Conservation (phyloP, 2,888 invertebrate species). For the Trichogramma evanescens region DNA sequence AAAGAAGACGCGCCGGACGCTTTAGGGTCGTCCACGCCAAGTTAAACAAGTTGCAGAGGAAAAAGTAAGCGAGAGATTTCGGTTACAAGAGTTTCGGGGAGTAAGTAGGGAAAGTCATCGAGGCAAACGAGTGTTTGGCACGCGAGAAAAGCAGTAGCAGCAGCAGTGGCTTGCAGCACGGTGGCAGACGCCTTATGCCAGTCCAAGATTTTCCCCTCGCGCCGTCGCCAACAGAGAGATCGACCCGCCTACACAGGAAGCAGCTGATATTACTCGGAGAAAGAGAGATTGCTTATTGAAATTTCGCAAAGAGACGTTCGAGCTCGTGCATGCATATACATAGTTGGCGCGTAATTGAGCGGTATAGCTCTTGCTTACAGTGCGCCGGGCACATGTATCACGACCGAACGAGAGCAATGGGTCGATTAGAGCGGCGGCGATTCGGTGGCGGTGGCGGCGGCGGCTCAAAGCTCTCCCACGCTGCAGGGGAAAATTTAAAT, state of each 20-base stretch:
- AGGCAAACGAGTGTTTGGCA: conserved; percentile 31
- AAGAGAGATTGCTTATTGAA: conserved; percentile 29
- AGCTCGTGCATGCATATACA: not conserved
- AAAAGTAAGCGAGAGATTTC: not conserved
- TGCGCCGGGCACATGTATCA: too few relatives aligned
- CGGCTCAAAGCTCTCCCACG: not conserved
- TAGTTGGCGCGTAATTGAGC: conserved; percentile 11
- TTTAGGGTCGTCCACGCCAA: not conserved
- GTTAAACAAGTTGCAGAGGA: not conserved
- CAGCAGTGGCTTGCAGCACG: conserved; percentile 23
- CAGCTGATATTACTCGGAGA: conserved; percentile 24
- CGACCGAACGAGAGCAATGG: too few relatives aligned
- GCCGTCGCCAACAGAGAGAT: conserved; percentile 12
- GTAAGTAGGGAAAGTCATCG: conserved; percentile 33
- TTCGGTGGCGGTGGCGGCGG: too few relatives aligned
- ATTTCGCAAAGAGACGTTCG: conserved; percentile 16
- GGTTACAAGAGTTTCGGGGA: conserved; percentile 8
- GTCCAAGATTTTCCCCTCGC: conserved; percentile 18
- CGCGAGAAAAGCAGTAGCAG: conserved; percentile 26
- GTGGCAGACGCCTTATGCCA: conserved; percentile 21
- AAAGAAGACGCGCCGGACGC: not conserved
- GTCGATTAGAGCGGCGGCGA: too few relatives aligned
- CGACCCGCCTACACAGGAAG: conserved; percentile 14
- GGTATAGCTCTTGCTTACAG: not conserved
- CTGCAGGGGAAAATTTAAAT: conserved; percentile 29